These are phyloP conservation scores for Trichogramma evanescens DNA, from an alignment of 2,888 invertebrate genomes.

Conservation along the genomic window DNA sequence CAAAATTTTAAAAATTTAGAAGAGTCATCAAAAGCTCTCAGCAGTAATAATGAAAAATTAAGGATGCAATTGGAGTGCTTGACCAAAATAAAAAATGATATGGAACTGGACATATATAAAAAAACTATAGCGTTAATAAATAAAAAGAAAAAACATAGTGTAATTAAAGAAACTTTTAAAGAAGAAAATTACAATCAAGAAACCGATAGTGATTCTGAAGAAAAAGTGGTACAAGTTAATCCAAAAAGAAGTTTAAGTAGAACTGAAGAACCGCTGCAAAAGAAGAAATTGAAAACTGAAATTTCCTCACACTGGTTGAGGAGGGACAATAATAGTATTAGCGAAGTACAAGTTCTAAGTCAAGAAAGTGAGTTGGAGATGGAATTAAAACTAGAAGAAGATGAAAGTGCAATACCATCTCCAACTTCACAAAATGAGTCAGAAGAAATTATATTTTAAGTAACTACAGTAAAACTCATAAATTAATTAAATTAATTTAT, in stretches of 20 bases:
- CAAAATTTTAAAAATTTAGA: no score
- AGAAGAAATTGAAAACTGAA: no score
- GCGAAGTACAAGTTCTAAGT: not conserved
- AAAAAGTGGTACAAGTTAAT: not conserved
- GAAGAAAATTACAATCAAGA: not conserved
- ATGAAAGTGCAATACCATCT: not conserved
- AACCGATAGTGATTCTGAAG: no score
- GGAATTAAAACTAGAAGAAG: conserved; percentile 15
- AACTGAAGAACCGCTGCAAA: no score
- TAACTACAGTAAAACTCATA: no score
- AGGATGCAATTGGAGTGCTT: conserved; percentile 21
- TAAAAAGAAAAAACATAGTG: not conserved
- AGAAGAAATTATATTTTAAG: conserved; percentile 1
- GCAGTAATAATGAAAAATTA: conserved; percentile 13
- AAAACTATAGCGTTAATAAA: conserved; percentile 32
- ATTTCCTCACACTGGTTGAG: not conserved
- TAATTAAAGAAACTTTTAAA: not conserved
- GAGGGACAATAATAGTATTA: not conserved
- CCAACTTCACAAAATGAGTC: conserved; percentile 7
- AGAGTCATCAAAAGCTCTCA: not conserved
- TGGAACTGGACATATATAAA: conserved; percentile 30
- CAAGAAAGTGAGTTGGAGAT: conserved; percentile 19
- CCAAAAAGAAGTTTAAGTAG: not conserved
- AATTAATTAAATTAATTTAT: no score
- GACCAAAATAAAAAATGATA: conserved; percentile 24